Conservation (phyloP, 1,140 invertebrate genomes). For the Stratiolaelaps scimitus region DNA sequence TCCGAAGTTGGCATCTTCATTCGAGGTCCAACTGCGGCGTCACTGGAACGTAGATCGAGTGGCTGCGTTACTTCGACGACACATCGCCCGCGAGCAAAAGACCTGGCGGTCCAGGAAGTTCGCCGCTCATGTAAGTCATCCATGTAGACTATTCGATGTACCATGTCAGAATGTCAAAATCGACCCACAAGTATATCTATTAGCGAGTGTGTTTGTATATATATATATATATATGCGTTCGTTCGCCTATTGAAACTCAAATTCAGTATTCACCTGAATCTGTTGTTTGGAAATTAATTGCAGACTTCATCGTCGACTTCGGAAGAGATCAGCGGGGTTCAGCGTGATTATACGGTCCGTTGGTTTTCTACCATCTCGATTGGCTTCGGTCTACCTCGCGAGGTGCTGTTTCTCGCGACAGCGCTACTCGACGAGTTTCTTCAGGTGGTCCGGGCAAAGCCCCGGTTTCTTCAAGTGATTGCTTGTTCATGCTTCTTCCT, state of each 20-base stretch:
- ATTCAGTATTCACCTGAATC: neutral
- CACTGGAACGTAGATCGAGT: slow-evolving; percentile 22
- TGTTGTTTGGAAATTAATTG: neutral
- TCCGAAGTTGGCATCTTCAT: neutral
- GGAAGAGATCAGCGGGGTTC: slow-evolving; percentile 23
- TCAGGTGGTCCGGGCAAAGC: slow-evolving; percentile 3
- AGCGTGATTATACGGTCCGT: slow-evolving; percentile 25
- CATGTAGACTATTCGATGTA: too few relatives aligned
- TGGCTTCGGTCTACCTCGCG: slow-evolving; percentile 9
- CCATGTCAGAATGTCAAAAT: too few relatives aligned
- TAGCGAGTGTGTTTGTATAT: neutral
- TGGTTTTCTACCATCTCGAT: slow-evolving; percentile 21
- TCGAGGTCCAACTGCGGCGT: slow-evolving; percentile 15
- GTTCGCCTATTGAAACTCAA: neutral
- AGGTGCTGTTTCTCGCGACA: slow-evolving; percentile 24
- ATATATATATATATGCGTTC: neutral
- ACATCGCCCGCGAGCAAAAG: slow-evolving; percentile 6
- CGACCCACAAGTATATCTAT: neutral
- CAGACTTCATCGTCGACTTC: neutral
- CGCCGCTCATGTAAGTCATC: slow-evolving; percentile 9
- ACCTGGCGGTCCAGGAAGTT: slow-evolving; percentile 9
- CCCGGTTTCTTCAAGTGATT: slow-evolving; percentile 21
- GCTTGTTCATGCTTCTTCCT: slow-evolving; percentile 26
- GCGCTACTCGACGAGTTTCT: slow-evolving; percentile 26
- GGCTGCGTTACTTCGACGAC: neutral